Evolutionary conservation across 2,113 vertebrate species (phyloP), one percentile per base, ranked within the genome.

Genomic region (Serilophus lunatus): DNA sequence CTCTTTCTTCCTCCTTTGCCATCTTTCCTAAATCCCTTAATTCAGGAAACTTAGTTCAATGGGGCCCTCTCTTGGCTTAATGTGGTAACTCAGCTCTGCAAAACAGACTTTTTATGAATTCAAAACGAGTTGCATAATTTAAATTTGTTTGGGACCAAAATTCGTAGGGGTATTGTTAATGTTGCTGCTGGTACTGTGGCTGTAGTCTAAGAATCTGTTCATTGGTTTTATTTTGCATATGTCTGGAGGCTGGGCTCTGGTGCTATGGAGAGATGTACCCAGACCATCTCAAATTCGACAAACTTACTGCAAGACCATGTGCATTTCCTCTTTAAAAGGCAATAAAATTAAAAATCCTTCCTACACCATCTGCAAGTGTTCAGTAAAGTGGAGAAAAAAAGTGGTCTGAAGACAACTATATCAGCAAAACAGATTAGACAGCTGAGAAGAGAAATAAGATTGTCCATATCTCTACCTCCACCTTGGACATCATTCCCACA

Each of bases 11-110:
- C 51, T 91, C 76, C 71, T 29, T 57, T 42, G n/a, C 47, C 38
- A 9, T 74, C 24, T 75, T 54, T 75, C 57, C 53, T 66, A 78
- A 85, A 91, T 50, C 63, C 70, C 12, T 11, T 13, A 26, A 44
- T 53, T 45, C 29, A 63, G 49, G 17, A 96, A 93, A 57, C 33
- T 4, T 0, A 77, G 92, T 90, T 97, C 95, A 79, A 20, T 49
- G 49, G 74, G 83, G 93, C 97, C 97, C 97, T 97, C 98, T 97
- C 63, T 95, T 79, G 96, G 94, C 76, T 40, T 96, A 7, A 19
- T 45, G 68, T 29, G 57, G n/a, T 36, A 76, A n/a, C 31, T 72
- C 51, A 88, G n/a, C 38, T 15, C 74, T 65, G 42, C 63, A 59
- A 14, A 49, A 74, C 66, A 14, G 35, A 26, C 2, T 3, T 35